phyloP scores from a whole-genome alignment of 2,797 vertebrate species.

The Melanotaenia pygmaea region DNA sequence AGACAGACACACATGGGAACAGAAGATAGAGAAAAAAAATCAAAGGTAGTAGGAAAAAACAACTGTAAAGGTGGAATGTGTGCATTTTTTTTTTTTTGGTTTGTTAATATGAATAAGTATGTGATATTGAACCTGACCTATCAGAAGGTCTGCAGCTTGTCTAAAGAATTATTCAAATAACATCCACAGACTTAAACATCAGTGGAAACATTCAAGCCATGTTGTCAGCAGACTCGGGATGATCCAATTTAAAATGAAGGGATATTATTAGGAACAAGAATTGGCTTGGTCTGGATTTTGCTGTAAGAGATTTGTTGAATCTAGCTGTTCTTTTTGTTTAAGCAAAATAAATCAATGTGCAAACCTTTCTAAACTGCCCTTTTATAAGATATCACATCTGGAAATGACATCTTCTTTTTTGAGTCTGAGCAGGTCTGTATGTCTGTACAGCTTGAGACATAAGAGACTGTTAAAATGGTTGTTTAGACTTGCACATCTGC shows the following conservation, averaged over 20 bases:
- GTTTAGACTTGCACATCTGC: neutral
- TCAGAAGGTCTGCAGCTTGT: constrained; percentile 43
- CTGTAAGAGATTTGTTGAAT: neutral
- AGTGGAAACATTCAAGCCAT: constrained; percentile 25
- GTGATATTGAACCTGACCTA: constrained; percentile 27
- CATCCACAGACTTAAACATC: constrained; percentile 24
- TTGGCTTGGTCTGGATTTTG: neutral
- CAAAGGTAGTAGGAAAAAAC: constrained; percentile 16
- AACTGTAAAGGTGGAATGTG: neutral
- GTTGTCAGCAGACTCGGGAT: constrained; percentile 40
- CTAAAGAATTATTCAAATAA: constrained; percentile 43
- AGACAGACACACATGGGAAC: constrained; percentile 49
- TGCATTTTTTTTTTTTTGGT: constrained; percentile 7
- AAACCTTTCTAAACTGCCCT: neutral
- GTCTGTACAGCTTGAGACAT: neutral
- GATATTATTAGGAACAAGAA: neutral
- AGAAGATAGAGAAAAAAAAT: constrained; percentile 43
- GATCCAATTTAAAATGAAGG: constrained; percentile 38
- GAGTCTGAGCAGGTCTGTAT: neutral
- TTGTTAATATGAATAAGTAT: constrained; percentile 6
- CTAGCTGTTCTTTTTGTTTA: neutral
- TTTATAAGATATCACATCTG: neutral
- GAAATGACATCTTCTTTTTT: neutral
- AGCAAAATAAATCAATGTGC: neutral
- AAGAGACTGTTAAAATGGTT: neutral